Evolutionary conservation across 2,888 invertebrate genomes (phyloP).

Genomic region (Parnassius glacialis): DNA sequence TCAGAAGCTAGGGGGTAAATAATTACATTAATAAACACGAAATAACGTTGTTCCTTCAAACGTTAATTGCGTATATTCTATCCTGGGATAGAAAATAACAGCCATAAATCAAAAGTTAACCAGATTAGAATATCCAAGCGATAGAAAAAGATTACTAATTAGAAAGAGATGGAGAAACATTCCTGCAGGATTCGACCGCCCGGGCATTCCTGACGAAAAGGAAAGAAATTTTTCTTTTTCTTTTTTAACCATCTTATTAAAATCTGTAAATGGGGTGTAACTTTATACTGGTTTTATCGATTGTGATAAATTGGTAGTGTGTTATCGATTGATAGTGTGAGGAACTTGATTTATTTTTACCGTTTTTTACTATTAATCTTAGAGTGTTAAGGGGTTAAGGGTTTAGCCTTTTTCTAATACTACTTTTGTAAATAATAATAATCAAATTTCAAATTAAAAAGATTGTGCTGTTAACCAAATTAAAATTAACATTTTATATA

Average conservation of each 20-base stretch:
- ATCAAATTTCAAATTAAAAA: no score
- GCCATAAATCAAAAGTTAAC: conserved; percentile 70
- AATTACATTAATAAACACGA: conserved; percentile 24
- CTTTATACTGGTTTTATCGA: conserved; percentile 45
- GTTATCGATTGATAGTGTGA: conserved; percentile 42
- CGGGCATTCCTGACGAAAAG: conserved; percentile 61
- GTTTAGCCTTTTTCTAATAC: no score
- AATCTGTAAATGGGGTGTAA: conserved; percentile 50
- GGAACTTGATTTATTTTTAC: conserved; percentile 30
- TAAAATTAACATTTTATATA: no score
- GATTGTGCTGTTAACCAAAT: no score
- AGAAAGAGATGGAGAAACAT: conserved; percentile 65
- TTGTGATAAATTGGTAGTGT: conserved; percentile 42
- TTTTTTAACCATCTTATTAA: conserved; percentile 43
- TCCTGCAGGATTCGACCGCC: conserved; percentile 54
- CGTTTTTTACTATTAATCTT: neutral
- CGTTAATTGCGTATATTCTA: conserved; percentile 58
- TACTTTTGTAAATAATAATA: no score
- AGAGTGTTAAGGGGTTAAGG: no score
- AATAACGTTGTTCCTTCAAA: conserved; percentile 32
- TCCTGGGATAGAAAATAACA: conserved; percentile 45
- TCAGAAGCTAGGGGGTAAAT: conserved; percentile 6
- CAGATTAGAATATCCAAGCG: conserved; percentile 46
- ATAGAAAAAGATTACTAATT: conserved; percentile 39
- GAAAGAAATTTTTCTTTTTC: conserved; percentile 54